These are phyloP conservation scores for Cervus canadensis DNA, from an alignment of 2,113 vertebrate species.

Conservation along the genomic window DNA sequence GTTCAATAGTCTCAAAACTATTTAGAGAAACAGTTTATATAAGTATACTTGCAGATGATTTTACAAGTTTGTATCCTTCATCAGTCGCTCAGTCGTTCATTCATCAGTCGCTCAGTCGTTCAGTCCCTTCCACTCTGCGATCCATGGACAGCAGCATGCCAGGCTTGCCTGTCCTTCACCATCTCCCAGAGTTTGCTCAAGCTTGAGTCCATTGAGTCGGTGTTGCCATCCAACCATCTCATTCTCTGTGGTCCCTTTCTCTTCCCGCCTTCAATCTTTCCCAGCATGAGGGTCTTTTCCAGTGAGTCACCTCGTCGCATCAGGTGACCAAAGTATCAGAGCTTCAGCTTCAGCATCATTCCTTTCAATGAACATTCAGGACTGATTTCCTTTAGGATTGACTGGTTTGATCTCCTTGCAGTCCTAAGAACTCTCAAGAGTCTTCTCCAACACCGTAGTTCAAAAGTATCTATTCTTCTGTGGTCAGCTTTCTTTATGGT, in stretches of 20 bases:
- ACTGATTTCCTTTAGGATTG: not conserved
- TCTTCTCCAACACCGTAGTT: not conserved
- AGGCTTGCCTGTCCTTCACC: not conserved
- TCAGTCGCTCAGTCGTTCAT: too few species aligned
- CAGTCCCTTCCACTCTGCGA: not conserved
- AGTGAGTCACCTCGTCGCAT: not conserved
- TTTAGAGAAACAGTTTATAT: not conserved
- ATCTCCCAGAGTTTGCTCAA: not conserved
- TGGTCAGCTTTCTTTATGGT: not conserved
- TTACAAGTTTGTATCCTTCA: not conserved
- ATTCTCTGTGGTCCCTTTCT: not conserved
- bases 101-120: not conserved
- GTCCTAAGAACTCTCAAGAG: not conserved
- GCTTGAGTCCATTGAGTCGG: not conserved
- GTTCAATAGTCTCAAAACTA: not conserved
- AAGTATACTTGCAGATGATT: not conserved
- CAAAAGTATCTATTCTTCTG: not conserved
- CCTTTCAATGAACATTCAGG: not conserved
- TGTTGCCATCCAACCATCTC: not conserved
- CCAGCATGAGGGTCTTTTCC: not conserved
- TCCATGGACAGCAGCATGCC: not conserved
- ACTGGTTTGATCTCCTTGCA: not conserved
- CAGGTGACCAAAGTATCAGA: not conserved
- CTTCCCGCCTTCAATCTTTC: not conserved
- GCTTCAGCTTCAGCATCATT: not conserved